These are phyloP conservation scores for Argentina silus DNA, from an alignment of 2,797 vertebrate species.

Conservation along the genomic window DNA sequence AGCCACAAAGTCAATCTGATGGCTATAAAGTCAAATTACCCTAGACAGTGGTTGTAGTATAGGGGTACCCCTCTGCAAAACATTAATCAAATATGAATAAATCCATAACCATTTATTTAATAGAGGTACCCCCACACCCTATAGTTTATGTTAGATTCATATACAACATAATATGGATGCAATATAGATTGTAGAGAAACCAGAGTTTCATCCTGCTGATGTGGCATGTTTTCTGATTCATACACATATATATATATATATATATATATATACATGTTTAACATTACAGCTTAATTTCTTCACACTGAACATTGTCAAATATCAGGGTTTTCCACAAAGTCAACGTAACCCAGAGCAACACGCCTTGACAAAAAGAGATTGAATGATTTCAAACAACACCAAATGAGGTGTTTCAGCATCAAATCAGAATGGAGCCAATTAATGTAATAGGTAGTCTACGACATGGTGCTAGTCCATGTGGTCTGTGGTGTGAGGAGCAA, in stretches of 20 bases:
- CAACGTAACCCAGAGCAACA: too few relatives aligned
- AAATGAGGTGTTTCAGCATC: not conserved
- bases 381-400: not conserved
- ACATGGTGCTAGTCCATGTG: too few relatives aligned
- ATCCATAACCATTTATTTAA: conserved; percentile 1
- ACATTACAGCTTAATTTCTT: not conserved
- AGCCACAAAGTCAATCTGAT: conserved; percentile 11
- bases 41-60: not conserved
- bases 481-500: not conserved
- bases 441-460: not conserved
- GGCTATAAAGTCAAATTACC: conserved; percentile 12
- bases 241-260: too few relatives aligned
- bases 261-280: not conserved
- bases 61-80: conserved; percentile 8
- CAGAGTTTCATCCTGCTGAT: not conserved
- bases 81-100: not conserved
- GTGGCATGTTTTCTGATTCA: not conserved
- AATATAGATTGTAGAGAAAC: not conserved
- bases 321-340: too few relatives aligned
- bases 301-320: not conserved
- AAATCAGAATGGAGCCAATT: not conserved
- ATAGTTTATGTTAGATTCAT: not conserved
- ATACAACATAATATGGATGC: not conserved
- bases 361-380: not conserved
- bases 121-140: not conserved